Conservation (phyloP, 2,113 vertebrate genomes). For the Chitala chitala region DNA sequence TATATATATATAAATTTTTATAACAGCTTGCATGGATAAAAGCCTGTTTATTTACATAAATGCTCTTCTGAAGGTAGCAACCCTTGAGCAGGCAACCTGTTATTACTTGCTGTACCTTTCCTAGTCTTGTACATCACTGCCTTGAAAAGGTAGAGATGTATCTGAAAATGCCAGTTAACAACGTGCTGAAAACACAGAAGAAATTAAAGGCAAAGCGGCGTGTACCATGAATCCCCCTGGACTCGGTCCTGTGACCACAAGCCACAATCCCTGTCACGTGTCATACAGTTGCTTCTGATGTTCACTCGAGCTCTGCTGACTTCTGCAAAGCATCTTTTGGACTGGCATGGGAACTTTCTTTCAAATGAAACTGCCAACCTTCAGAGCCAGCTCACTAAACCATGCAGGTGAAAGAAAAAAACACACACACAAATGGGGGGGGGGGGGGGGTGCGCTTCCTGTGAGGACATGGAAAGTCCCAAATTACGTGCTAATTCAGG, state of each 20-base stretch:
- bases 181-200: neutral
- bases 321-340: slow-evolving; percentile 13
- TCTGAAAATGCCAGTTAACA: slow-evolving; percentile 7
- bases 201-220: slow-evolving; percentile 1
- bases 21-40: too few species aligned
- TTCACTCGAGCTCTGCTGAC: slow-evolving; percentile 4
- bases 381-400: slow-evolving; percentile 42
- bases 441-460: slow-evolving; percentile 54
- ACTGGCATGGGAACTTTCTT: slow-evolving; percentile 36
- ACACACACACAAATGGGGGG: slow-evolving; percentile 26
- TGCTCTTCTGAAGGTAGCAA: neutral
- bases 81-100: neutral
- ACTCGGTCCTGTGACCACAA: slow-evolving; percentile 21
- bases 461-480: slow-evolving; percentile 71
- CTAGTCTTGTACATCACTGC: slow-evolving; percentile 23
- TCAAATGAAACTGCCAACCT: slow-evolving; percentile 23
- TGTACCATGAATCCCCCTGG: neutral
- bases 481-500: slow-evolving; percentile 69
- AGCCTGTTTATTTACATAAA: neutral
- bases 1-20: too few species aligned
- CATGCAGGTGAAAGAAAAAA: slow-evolving; percentile 32
- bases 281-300: neutral
- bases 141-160: slow-evolving; percentile 8
- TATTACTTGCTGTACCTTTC: slow-evolving; percentile 2
- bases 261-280: slow-evolving; percentile 5